phyloP scores from a whole-genome alignment of 1,140 invertebrate species.

The Drosophila mauritiana region DNA sequence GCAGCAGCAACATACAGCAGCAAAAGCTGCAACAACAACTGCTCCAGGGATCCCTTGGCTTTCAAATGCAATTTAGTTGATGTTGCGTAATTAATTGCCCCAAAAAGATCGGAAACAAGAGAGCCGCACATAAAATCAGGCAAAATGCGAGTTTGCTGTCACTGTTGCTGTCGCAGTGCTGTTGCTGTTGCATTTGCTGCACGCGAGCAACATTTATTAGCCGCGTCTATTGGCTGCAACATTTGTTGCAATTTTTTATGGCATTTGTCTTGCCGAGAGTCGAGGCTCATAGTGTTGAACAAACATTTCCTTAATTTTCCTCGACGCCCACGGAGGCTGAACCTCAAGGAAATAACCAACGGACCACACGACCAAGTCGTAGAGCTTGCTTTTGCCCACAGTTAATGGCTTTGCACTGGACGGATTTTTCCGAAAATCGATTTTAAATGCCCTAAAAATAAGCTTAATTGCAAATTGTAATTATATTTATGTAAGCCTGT shows the following conservation, averaged over 20 bases:
- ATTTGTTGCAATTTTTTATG: constrained; percentile 79
- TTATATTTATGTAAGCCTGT: background rate
- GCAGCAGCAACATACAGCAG: constrained; percentile 24
- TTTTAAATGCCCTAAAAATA: background rate
- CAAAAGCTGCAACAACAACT: constrained; percentile 17
- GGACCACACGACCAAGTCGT: constrained; percentile 27
- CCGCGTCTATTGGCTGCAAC: constrained; percentile 64
- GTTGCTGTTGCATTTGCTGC: constrained; percentile 28
- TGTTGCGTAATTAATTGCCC: constrained; percentile 79
- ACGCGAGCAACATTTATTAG: constrained; percentile 72
- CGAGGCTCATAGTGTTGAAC: constrained; percentile 36
- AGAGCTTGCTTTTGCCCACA: constrained; percentile 36
- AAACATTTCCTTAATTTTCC: constrained; percentile 72
- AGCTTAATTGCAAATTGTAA: background rate
- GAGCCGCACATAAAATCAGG: constrained; percentile 39
- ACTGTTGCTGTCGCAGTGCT: constrained; percentile 49
- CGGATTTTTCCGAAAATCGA: constrained; percentile 7
- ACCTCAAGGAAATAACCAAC: constrained; percentile 21
- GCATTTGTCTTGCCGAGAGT: constrained; percentile 28
- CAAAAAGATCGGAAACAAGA: constrained; percentile 47
- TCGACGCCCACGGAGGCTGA: constrained; percentile 47
- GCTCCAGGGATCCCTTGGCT: constrained; percentile 41
- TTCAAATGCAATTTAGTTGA: constrained; percentile 78
- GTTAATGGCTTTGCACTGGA: constrained; percentile 52
- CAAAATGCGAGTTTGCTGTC: constrained; percentile 15